These are phyloP conservation scores for Drosophila baimaii DNA, from an alignment of 1,140 invertebrate genomes.

Conservation along the genomic window DNA sequence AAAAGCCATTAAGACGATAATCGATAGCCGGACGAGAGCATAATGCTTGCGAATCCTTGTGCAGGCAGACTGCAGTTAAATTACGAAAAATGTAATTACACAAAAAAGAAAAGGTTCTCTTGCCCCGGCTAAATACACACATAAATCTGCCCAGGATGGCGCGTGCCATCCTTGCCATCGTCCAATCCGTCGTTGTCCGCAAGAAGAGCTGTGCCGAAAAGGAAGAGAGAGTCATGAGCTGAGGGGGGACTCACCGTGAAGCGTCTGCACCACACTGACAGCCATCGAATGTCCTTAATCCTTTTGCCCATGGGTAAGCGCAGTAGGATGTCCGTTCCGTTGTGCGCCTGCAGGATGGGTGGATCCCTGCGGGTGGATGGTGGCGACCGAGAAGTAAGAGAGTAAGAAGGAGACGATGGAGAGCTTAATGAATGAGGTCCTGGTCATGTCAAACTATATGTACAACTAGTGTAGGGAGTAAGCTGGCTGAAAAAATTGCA, in stretches of 20 bases:
- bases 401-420: slow-evolving; percentile 14
- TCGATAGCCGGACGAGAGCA: slow-evolving; percentile 41
- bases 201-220: slow-evolving; percentile 28
- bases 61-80: slow-evolving; percentile 65
- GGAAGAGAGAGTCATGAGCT: slow-evolving; percentile 9
- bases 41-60: slow-evolving; percentile 42
- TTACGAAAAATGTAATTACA: slow-evolving; percentile 79
- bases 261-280: slow-evolving; percentile 94
- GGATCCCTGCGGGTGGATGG: slow-evolving; percentile 88
- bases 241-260: slow-evolving; percentile 93
- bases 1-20: slow-evolving; percentile 44
- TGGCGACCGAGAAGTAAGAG: slow-evolving; percentile 23
- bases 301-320: slow-evolving; percentile 92
- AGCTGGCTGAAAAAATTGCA: neutral
- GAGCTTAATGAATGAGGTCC: slow-evolving; percentile 20
- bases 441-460: slow-evolving; percentile 27
- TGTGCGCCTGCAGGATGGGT: slow-evolving; percentile 89
- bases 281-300: slow-evolving; percentile 94
- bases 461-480: slow-evolving; percentile 3
- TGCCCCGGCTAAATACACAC: slow-evolving; percentile 59
- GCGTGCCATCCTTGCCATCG: slow-evolving; percentile 61
- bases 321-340: slow-evolving; percentile 92
- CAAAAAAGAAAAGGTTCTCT: slow-evolving; percentile 39
- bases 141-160: slow-evolving; percentile 69
- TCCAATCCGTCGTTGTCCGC: slow-evolving; percentile 6